Evolutionary conservation across 2,888 invertebrate genomes (phyloP), one percentile per base, ranked within the genome.

Genomic region (Volucella zonaria): DNA sequence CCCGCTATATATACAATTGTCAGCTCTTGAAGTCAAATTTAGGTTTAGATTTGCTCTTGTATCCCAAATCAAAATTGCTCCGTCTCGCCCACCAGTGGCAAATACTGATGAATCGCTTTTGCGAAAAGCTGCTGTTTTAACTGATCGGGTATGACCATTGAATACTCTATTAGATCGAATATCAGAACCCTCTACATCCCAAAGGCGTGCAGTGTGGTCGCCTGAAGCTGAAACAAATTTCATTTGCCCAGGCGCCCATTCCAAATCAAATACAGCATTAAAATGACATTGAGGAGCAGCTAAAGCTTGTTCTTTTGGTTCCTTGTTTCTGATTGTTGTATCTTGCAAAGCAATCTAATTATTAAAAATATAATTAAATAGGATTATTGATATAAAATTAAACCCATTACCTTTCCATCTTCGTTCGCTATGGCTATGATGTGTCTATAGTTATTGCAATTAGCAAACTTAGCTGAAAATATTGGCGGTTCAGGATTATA

Each of bases 201-300:
- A 97, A 14, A 98, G 92, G 76, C 94, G 93, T 0, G 96, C 95
- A 0, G 95, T 95, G 89, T 97, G 96, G 91, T 98, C 98, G 1
- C 95, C 96, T 56, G 97, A 96, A 0, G 95, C 97, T 4, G 97
- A 97, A 1, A 97, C 94, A 77, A 98, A 93, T 88, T 95, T 95
- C 93, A 94, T 94, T 88, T 95, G 93, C 0, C 94, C 93, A 0
- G 95, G 95, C 92, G 95, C 95, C 98, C 98, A 98, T 0, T 96
- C 95, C 68, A 98, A 90, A 91, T 98, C 97, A 90, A 97, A 98
- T 43, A 98, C 95, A 0, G 97, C 97, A 93, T 98, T 97, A 88
- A 94, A 94, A 91, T 98, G 98, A 79, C 94, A 94, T 87, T 94
- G 94, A 79, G 93, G 93, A 0, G 93, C 93, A 56, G 92, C 92